Evolutionary conservation across 2,888 invertebrate genomes (phyloP).

Genomic region (Ctena decussata): DNA sequence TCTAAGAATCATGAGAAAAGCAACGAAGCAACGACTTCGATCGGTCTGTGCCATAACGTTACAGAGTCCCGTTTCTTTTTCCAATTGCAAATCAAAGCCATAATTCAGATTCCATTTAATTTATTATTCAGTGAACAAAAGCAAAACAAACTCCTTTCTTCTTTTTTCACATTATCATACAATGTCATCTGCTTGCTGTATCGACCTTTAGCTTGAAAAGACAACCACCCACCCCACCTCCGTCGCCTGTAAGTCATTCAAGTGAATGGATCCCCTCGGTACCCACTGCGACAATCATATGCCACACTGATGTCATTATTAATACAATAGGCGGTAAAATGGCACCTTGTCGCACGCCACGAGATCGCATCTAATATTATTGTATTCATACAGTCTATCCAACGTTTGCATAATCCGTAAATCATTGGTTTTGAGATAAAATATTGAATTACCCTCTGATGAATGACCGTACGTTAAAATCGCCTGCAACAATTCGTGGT

Average conservation of each 20-base stretch:
- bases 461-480: conserved; percentile 3
- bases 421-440: conserved; percentile 24
- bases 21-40: too few relatives aligned
- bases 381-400: conserved; percentile 31
- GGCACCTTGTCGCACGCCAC: conserved; percentile 20
- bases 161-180: too few relatives aligned
- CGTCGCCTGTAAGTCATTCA: not conserved
- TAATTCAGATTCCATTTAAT: too few relatives aligned
- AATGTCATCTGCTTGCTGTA: not conserved
- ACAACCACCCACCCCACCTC: not conserved
- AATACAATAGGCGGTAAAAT: conserved; percentile 13
- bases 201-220: not conserved
- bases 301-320: not conserved
- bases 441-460: conserved; percentile 14
- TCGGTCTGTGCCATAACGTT: too few relatives aligned
- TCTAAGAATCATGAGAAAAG: too few relatives aligned
- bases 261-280: not conserved
- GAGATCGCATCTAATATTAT: conserved; percentile 35
- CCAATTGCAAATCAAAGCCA: too few relatives aligned
- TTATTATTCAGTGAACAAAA: too few relatives aligned
- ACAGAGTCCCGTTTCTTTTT: too few relatives aligned
- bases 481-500: conserved; percentile 1
- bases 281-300: not conserved
- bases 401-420: conserved; percentile 27
- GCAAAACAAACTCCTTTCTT: too few relatives aligned